Evolutionary conservation across 2,113 vertebrate genomes (phyloP).

Genomic region (Microtus montanus): DNA sequence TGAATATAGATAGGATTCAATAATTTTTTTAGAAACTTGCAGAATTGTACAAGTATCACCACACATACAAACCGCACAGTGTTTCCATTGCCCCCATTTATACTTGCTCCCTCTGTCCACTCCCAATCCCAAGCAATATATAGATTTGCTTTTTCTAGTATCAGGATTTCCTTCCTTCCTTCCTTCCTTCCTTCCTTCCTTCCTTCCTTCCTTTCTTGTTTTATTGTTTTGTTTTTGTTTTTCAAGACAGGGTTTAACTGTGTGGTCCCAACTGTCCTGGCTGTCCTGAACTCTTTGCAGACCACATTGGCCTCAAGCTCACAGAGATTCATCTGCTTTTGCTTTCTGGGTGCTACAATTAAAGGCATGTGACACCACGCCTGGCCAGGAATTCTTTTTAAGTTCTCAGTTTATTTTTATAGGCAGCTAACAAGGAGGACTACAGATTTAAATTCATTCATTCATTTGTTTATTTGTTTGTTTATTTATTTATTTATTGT

Average conservation of each 20-base stretch:
- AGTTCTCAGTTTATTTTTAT: slow-evolving; percentile 1
- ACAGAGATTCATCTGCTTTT: too few species aligned
- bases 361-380: too few species aligned
- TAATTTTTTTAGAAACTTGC: not conserved
- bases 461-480: too few species aligned
- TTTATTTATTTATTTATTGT: not conserved
- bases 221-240: not conserved
- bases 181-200: too few species aligned
- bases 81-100: not conserved
- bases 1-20: not conserved
- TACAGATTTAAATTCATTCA: not conserved
- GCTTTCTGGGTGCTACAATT: too few species aligned
- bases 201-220: not conserved
- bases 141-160: slow-evolving; percentile 15
- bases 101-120: not conserved
- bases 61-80: not conserved
- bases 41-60: not conserved
- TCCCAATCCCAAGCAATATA: not conserved
- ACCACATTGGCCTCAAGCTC: too few species aligned
- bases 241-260: too few species aligned
- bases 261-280: too few species aligned
- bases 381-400: not conserved
- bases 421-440: not conserved
- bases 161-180: not conserved
- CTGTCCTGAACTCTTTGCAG: too few species aligned